Evolutionary conservation across 2,797 vertebrate genomes (phyloP).

Genomic region (Clamator glandarius): DNA sequence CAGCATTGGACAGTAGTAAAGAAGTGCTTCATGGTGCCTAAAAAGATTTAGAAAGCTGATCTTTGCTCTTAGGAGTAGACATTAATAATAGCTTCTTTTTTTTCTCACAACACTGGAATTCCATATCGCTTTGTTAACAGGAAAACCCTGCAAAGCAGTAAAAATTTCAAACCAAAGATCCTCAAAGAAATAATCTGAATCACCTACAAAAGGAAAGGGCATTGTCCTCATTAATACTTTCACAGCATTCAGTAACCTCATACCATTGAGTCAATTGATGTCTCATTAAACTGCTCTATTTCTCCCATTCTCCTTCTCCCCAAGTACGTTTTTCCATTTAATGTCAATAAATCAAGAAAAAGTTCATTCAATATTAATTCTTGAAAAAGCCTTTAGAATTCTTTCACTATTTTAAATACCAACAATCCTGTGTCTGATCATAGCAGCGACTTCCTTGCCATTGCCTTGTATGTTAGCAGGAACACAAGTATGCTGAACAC

Average conservation of each 20-base stretch:
- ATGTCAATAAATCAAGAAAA: slow-evolving; percentile 26
- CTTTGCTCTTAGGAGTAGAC: not conserved
- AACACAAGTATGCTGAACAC: slow-evolving; percentile 1
- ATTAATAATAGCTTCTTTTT: not conserved
- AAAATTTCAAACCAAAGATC: slow-evolving; percentile 9
- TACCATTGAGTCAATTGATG: slow-evolving; percentile 21
- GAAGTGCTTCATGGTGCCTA: not conserved
- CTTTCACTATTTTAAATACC: slow-evolving; percentile 52
- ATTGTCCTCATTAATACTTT: slow-evolving; percentile 35
- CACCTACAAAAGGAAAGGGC: slow-evolving; percentile 21
- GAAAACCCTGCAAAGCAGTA: slow-evolving; percentile 6
- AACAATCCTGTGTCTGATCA: not conserved
- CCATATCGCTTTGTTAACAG: not conserved
- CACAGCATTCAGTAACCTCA: slow-evolving; percentile 19
- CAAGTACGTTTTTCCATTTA: not conserved
- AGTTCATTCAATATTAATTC: slow-evolving; percentile 20
- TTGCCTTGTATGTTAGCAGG: not conserved
- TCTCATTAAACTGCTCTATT: slow-evolving; percentile 42
- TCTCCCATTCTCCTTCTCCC: not conserved
- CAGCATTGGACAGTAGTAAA: not conserved
- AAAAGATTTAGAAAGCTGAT: not conserved
- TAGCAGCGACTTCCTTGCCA: not conserved
- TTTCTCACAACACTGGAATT: not conserved
- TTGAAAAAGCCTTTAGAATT: slow-evolving; percentile 46
- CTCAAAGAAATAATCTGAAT: slow-evolving; percentile 49